Evolutionary conservation across 2,888 invertebrate genomes (phyloP).

Genomic region (Pyrocoelia pectoralis): DNA sequence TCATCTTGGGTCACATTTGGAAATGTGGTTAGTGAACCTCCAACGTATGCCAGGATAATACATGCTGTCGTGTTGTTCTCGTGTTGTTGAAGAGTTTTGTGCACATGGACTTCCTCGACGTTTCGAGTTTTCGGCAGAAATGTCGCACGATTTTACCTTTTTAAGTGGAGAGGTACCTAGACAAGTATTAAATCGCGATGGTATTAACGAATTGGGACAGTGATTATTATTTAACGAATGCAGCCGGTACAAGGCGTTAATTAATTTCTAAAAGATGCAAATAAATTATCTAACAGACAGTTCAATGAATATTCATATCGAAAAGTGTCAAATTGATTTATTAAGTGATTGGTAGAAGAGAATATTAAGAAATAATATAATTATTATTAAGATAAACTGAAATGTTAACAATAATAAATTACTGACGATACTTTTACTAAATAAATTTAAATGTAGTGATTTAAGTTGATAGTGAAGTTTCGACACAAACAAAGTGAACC

Average conservation of each 20-base stretch:
- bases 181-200: too few relatives aligned
- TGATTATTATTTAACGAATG: too few relatives aligned
- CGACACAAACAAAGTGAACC: conserved; percentile 44
- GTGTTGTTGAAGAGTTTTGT: conserved; percentile 18
- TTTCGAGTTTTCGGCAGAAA: background rate
- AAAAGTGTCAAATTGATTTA: conserved; percentile 33
- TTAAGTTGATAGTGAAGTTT: conserved; percentile 18
- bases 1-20: conserved; percentile 38
- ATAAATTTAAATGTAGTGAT: conserved; percentile 17
- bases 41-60: conserved; percentile 49
- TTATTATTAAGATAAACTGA: background rate
- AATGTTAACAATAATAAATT: background rate
- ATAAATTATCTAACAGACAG: conserved; percentile 25
- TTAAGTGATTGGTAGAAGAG: conserved; percentile 31
- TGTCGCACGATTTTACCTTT: too few relatives aligned
- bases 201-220: too few relatives aligned
- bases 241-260: too few relatives aligned
- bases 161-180: too few relatives aligned
- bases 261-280: conserved; percentile 26
- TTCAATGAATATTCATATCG: conserved; percentile 34
- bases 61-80: conserved; percentile 34
- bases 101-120: conserved; percentile 28
- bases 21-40: conserved; percentile 54
- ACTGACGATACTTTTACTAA: background rate
- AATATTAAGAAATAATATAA: conserved; percentile 25